Conservation (phyloP, 2,797 vertebrate genomes). For the Megalops cyprinoides region DNA sequence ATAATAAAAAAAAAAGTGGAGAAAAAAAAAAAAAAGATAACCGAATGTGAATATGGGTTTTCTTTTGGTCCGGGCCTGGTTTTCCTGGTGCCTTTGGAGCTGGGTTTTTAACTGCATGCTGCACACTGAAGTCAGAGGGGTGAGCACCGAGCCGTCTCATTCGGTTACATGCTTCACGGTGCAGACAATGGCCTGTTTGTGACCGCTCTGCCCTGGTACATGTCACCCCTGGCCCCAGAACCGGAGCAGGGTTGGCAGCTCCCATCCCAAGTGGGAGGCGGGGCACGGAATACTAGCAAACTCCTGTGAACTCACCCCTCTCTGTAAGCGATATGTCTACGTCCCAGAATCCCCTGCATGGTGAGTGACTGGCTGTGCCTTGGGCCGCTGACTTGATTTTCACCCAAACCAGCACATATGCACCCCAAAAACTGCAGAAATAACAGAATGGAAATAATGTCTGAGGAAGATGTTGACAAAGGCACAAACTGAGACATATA, state of each 20-base stretch:
- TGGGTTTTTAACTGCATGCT: background rate
- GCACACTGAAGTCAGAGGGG: background rate
- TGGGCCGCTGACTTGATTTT: too few relatives aligned
- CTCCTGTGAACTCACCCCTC: background rate
- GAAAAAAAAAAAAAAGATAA: background rate
- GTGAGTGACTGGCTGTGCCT: too few relatives aligned
- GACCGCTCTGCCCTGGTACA: constrained; percentile 1
- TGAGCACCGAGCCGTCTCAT: background rate
- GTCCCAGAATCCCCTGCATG: too few relatives aligned
- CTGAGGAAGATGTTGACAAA: too few relatives aligned
- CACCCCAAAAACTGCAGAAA: too few relatives aligned
- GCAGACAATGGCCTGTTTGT: background rate
- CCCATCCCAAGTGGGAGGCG: background rate
- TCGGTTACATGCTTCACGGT: constrained; percentile 4
- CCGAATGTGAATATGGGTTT: background rate
- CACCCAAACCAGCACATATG: too few relatives aligned
- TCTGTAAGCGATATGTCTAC: background rate
- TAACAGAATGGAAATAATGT: too few relatives aligned
- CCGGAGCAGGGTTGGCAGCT: background rate
- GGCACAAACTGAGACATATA: too few relatives aligned
- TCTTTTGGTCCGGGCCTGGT: background rate
- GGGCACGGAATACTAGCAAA: background rate
- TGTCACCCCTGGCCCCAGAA: background rate
- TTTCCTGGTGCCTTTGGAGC: background rate
- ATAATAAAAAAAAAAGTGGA: background rate